Evolutionary conservation across 2,797 vertebrate genomes (phyloP), one percentile per base, ranked within the genome.

Genomic region (Otolemur crassicaudatus): DNA sequence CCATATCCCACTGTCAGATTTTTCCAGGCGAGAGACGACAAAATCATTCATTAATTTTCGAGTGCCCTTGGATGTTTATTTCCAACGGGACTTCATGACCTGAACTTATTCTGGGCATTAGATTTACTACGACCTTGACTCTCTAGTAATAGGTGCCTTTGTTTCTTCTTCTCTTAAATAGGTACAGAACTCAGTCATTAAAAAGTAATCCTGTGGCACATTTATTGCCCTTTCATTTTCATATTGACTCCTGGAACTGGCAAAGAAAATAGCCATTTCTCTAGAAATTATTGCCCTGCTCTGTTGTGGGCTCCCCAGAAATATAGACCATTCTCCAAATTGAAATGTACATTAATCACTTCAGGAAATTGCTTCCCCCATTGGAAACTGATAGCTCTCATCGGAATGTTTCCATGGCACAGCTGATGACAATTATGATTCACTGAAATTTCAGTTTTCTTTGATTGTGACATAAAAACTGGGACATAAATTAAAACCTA

Each of bases 401-500:
- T 84, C 53, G 12, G 77, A 96, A 88, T 94, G 97, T 81, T 92
- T 93, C 95, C 87, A 93, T 80, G 67, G 97, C 82, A 76, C 94
- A 97, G 90, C 87, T 95, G 96, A 98, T 91, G 96, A 95, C 91
- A 91, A 97, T 97, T 97, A 97, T 20, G 4, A 90, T 72, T 90
- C 96, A 84, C 85, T 79, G 93, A 95, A 89, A 97, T 95, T 87
- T 97, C 90, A 92, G 87, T 94, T 97, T 87, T 96, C 96, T 96
- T 97, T 97, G 96, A 96, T 94, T 87, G 94, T 76, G 85, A 93
- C 90, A 96, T 73, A 95, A 96, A 96, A 97, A 97, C 87, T 87
- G 86, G 95, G 93, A 88, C 95, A 94, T 95, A 97, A 94, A 94
- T 96, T 97, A 96, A 97, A 97, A 97, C 89, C 90, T 96, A 97